Evolutionary conservation across 2,888 invertebrate species (phyloP), one percentile per base, ranked within the genome.

Genomic region (Malthinus seriepunctatus): DNA sequence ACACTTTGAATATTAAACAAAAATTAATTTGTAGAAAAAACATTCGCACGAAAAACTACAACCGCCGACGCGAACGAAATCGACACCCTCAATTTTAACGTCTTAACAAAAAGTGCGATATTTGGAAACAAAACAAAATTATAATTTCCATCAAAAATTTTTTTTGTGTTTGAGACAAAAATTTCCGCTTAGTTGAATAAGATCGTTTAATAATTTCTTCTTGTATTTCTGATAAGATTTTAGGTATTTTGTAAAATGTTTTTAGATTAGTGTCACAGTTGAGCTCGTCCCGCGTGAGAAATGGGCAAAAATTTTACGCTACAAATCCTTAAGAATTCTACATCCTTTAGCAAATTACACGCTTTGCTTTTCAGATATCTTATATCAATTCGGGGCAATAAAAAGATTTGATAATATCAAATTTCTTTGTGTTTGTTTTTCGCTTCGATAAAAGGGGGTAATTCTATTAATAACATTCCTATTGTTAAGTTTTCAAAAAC

Each of bases 231-330:
- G 47, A 54, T 48, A 46, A 35, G 37, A 38, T 38, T 23, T 38
- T 31, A 48, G 46, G 47, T 54, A 42, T 50, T 32, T 32, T 31
- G 45, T 47, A 38, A 54, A 54, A 54, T 54, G 54, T 48, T 54
- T 54, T 38, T 47, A 54, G 54, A 54, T 54, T 54, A 54, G 37
- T 54, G 54, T 54, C 54, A 54, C 54, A 54, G 38, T 54, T 54
- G 34, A 39, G 37, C 38, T 48, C 33, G 33, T 54, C 39, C 35
- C 14, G 47, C 45, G 46, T 54, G 54, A 54, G 48, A 54, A 54
- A 54, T 54, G 48, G 48, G 47, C 15, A 54, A 48, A 48, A 54
- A 54, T 54, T 54, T 54, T 46, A 54, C 54, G 48, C 46, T 54
- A 54, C 54, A 54, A 54, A 54, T 54, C 54, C 54, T 32, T 38